Evolutionary conservation across 2,888 invertebrate species (phyloP), one percentile per base, ranked within the genome.

Genomic region (Himalopsyche anomala): DNA sequence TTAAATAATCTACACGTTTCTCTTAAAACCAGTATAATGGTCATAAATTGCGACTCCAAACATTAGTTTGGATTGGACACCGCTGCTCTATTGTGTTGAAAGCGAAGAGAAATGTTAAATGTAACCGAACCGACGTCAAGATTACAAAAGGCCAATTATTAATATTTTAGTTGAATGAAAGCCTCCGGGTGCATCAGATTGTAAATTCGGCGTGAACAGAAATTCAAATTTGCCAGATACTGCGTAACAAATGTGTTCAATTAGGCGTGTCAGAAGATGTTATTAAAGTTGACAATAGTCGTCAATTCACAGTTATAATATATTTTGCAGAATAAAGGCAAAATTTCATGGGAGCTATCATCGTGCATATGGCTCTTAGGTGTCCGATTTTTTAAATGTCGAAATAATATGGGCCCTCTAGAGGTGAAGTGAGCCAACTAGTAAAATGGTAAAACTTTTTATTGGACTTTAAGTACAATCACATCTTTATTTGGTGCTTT

Each of bases 121-220:
- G 62, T 62, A 19, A 62, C 28, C 28, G 62, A 62, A 62, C 62
- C 62, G 62, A 62, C 62, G 9, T 28, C 28, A 19, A n/a, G 62
- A 28, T 15, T 19, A 62, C 19, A 62, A 62, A 62, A 62, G 62
- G 62, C 19, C 28, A 62, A 62, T 62, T 62, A 62, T 62, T 62
- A 62, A 62, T 62, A 62, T 62, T 62, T 62, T n/a, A 28, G 62
- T 6, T 62, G 62, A 62, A 62, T 62, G 62, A 62, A 62, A 62
- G 28, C 5, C 28, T n/a, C 19, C 28, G 62, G 62, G 62, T 62
- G 62, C 62, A 62, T 62, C 62, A 19, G 62, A 62, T 62, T 62
- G 62, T 28, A 6, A 62, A 62, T 28, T n/a, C 8, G 62, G 62
- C 19, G 19, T 62, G 62, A 62, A 62, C 62, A 62, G 62, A 19